A percentile compares a stretch with the other conserved stretches of the same genome.
Conservation (phyloP, 2,888 invertebrate genomes). For the Lepeophtheirus nordmannii region DNA sequence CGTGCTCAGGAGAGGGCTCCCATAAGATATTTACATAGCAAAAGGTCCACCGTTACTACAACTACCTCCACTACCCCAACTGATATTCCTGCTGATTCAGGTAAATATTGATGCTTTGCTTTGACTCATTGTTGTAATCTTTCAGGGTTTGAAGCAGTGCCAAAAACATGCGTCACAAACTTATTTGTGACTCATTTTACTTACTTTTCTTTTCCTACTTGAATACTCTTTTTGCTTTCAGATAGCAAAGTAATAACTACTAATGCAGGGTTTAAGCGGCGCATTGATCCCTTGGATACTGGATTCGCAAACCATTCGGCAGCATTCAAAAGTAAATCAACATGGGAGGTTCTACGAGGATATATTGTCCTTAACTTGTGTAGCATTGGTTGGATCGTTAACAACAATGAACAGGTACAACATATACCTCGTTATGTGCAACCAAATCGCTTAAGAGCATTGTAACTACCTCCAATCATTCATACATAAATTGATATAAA, state of each 20-base stretch:
- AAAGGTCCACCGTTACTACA: neutral
- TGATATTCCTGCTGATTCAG: no score
- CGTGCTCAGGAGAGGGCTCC: neutral
- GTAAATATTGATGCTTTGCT: no score
- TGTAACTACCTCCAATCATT: no score
- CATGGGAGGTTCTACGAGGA: conserved; percentile 72
- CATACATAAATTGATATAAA: no score
- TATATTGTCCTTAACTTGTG: conserved; percentile 82
- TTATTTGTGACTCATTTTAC: neutral
- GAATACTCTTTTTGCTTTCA: neutral
- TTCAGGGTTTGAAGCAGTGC: no score
- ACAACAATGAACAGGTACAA: conserved; percentile 77
- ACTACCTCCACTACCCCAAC: neutral
- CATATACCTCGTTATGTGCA: no score
- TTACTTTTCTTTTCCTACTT: neutral
- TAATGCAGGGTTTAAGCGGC: neutral
- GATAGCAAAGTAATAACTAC: conserved; percentile 11
- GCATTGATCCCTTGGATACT: conserved; percentile 3
- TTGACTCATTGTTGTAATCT: neutral
- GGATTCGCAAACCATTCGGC: conserved; percentile 69
- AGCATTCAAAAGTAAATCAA: conserved; percentile 89
- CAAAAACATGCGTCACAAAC: no score
- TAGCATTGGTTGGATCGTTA: conserved; percentile 67
- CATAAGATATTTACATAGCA: neutral
- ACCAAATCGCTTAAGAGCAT: no score